These are phyloP conservation scores for Ellobius talpinus DNA, from an alignment of 2,113 vertebrate genomes.

Conservation along the genomic window DNA sequence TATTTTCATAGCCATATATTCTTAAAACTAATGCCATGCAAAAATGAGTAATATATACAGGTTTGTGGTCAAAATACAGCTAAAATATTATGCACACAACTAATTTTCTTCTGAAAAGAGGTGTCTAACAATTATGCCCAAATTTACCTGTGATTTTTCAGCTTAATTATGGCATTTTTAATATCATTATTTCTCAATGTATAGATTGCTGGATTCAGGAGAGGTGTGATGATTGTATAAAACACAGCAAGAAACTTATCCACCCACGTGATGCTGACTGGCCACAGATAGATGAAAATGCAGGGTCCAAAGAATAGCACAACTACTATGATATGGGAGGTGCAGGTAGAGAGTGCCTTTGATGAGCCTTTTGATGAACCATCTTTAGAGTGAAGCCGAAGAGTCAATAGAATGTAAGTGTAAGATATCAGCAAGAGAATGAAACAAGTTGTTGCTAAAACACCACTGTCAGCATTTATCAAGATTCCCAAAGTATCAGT, in stretches of 20 bases:
- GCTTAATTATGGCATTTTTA: conserved; percentile 59
- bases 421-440: too few species aligned
- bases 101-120: not conserved
- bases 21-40: not conserved
- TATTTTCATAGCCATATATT: not conserved
- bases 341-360: conserved; percentile 26
- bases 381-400: not conserved
- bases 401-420: too few species aligned
- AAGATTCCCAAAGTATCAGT: too few species aligned
- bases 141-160: not conserved
- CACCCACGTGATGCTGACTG: conserved; percentile 54
- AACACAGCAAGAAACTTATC: conserved; percentile 77
- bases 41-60: not conserved
- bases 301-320: not conserved
- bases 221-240: conserved; percentile 72
- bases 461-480: too few species aligned
- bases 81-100: rapidly evolving
- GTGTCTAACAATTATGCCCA: not conserved
- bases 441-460: too few species aligned
- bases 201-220: not conserved
- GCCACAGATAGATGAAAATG: conserved; percentile 74
- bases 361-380: too few species aligned
- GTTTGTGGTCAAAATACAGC: not conserved
- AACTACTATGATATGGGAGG: not conserved
- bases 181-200: conserved; percentile 79